Evolutionary conservation across 2,888 invertebrate species (phyloP), one percentile per base, ranked within the genome.

Genomic region (Vandiemenella viatica): DNA sequence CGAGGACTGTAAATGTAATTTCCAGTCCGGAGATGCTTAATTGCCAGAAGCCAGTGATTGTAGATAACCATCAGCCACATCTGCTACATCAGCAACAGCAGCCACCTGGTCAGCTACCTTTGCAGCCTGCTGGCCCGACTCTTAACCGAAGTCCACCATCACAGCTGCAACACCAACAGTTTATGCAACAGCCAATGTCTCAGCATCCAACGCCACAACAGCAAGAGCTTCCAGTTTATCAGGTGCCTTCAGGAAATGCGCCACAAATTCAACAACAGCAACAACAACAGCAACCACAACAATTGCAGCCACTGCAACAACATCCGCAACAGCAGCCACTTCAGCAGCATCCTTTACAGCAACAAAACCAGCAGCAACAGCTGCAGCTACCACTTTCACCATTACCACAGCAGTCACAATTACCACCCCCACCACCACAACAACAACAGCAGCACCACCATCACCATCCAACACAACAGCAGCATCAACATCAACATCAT

Each of bases 301-400:
- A 10, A 32, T 32, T 32, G 13, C 7, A 18, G 38, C 21, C 45
- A 41, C n/a, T n/a, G n/a, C n/a, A n/a, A n/a, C n/a, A n/a, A n/a
- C n/a, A n/a, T n/a, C n/a, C n/a, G n/a, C n/a, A n/a, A n/a, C n/a
- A n/a, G n/a, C n/a, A n/a, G n/a, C n/a, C n/a, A n/a, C n/a, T n/a
- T n/a, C n/a, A n/a, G n/a, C n/a, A n/a, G n/a, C n/a, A n/a, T n/a
- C n/a, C n/a, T n/a, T n/a, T n/a, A n/a, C n/a, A n/a, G n/a, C n/a
- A n/a, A n/a, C 17, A 37, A 18, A 45, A 57, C 54, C 61, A 62
- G 48, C 58, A 57, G 42, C 57, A 62, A 49, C 52, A 58, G n/a
- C 62, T 57, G 54, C 62, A 62, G 46, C 51, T 48, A 47, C 60
- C 61, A 21, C 56, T 56, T 43, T 60, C 60, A 49, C 60, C 60